A percentile compares a stretch with the other conserved stretches of the same genome.
Evolutionary conservation across 2,113 vertebrate genomes (phyloP).

Genomic region (Pseudonaja textilis): DNA sequence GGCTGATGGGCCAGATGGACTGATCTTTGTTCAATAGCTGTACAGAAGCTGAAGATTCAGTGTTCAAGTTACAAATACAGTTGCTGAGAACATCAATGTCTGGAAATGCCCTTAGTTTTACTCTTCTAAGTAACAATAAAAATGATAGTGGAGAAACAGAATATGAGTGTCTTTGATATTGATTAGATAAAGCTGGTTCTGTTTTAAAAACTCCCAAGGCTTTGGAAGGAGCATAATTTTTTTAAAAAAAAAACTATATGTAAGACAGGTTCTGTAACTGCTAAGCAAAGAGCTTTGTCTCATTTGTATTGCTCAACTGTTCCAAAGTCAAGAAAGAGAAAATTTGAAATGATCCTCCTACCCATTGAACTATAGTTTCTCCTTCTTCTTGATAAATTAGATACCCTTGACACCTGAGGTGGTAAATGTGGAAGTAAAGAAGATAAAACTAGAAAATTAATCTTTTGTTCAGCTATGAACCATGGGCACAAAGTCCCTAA

Average conservation of each 20-base stretch:
- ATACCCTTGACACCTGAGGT: no score
- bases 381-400: not conserved
- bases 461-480: slow-evolving; percentile 16
- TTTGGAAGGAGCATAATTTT: not conserved
- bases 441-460: no score
- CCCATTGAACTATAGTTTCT: not conserved
- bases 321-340: not conserved
- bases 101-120: not conserved
- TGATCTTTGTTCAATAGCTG: not conserved
- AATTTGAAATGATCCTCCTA: not conserved
- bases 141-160: not conserved
- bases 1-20: not conserved
- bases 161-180: not conserved
- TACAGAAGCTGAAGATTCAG: not conserved
- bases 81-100: not conserved
- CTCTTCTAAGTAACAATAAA: not conserved
- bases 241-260: not conserved
- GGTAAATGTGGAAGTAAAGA: no score
- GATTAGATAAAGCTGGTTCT: slow-evolving; percentile 13
- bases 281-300: not conserved
- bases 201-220: not conserved
- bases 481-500: not conserved
- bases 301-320: not conserved
- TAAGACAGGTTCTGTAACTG: not conserved
- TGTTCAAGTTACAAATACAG: not conserved